Conservation (phyloP, 2,113 vertebrate species). For the Protomyctophum bolini region DNA sequence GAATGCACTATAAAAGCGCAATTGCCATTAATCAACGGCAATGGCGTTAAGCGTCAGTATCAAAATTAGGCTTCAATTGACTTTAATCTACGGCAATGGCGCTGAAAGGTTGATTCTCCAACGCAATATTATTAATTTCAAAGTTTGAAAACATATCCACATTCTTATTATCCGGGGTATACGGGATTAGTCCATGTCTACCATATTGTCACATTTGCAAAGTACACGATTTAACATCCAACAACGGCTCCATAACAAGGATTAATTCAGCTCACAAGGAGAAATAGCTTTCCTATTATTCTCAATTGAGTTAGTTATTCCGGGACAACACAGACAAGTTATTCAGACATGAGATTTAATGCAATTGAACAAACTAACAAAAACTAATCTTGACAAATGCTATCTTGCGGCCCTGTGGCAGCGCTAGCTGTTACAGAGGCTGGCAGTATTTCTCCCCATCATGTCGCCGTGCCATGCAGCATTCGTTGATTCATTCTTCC, state of each 20-base stretch:
- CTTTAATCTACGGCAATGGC: too few species aligned
- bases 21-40: too few species aligned
- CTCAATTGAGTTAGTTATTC: slow-evolving; percentile 16
- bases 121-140: too few species aligned
- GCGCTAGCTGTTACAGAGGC: not conserved
- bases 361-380: not conserved
- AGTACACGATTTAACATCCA: too few species aligned
- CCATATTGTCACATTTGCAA: not conserved
- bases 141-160: not conserved
- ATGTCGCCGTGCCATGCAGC: slow-evolving; percentile 10
- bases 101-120: too few species aligned
- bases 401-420: not conserved
- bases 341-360: slow-evolving; percentile 14
- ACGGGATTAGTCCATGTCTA: not conserved
- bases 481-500: slow-evolving; percentile 63
- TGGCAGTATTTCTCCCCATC: slow-evolving; percentile 34
- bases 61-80: too few species aligned
- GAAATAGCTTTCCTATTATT: not conserved
- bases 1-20: too few species aligned
- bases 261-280: slow-evolving; percentile 2
- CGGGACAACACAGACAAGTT: not conserved
- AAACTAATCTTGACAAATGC: slow-evolving; percentile 25
- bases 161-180: not conserved
- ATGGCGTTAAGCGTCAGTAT: too few species aligned
- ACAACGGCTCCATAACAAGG: not conserved